Evolutionary conservation across 2,888 invertebrate genomes (phyloP).

Genomic region (Campoplex nolae): DNA sequence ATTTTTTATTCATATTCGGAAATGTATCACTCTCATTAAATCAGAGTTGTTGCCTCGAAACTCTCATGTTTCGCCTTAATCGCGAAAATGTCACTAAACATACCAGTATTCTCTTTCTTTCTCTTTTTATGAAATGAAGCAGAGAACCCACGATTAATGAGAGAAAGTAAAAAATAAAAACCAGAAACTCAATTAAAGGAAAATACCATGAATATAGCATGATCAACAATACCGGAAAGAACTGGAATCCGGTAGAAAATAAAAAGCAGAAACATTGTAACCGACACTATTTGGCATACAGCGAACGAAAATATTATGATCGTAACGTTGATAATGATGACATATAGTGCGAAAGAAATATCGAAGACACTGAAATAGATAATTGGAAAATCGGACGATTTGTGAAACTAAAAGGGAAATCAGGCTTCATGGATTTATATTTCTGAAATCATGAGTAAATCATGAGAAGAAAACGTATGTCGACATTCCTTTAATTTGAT

Average conservation of each 20-base stretch:
- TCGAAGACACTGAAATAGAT: neutral
- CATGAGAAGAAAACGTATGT: too few relatives aligned
- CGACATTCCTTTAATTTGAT: too few relatives aligned
- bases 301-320: too few relatives aligned
- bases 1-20: constrained; percentile 5
- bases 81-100: constrained; percentile 13
- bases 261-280: neutral
- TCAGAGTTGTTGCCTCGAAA: neutral
- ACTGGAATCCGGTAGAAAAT: neutral
- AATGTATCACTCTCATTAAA: neutral
- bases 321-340: neutral
- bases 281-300: too few relatives aligned
- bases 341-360: neutral
- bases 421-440: neutral
- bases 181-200: neutral
- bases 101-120: neutral
- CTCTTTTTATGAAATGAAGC: neutral
- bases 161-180: too few relatives aligned
- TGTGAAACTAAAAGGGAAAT: neutral
- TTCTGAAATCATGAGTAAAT: too few relatives aligned
- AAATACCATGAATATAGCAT: neutral
- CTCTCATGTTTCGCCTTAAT: neutral
- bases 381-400: neutral
- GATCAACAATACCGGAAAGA: neutral
- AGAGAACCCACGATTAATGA: neutral